Conservation (phyloP, 2,888 invertebrate species). For the Drosophila affinis region DNA sequence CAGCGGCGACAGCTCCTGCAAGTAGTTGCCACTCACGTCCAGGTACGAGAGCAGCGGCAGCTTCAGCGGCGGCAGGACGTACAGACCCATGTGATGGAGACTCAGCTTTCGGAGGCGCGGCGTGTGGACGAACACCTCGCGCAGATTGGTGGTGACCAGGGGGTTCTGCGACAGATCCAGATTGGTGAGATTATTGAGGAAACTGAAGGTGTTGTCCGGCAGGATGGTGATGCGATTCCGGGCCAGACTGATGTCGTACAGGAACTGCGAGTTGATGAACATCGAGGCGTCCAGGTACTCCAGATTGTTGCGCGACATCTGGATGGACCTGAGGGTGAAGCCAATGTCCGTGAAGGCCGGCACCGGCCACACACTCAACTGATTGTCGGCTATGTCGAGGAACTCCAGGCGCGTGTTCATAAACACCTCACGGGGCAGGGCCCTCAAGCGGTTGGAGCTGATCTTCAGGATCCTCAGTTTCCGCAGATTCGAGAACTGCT, state of each 20-base stretch:
- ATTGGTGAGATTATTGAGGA: constrained; percentile 90
- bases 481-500: constrained; percentile 91
- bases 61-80: constrained; percentile 90
- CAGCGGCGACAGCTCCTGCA: constrained; percentile 89
- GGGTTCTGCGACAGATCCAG: constrained; percentile 92
- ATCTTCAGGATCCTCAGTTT: constrained; percentile 90
- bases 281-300: constrained; percentile 95
- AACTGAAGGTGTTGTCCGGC: constrained; percentile 94
- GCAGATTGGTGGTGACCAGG: constrained; percentile 92
- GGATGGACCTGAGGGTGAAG: constrained; percentile 90
- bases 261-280: constrained; percentile 92
- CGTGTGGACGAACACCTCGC: constrained; percentile 93
- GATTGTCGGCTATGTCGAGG: constrained; percentile 91
- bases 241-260: constrained; percentile 90
- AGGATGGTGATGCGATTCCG: constrained; percentile 92
- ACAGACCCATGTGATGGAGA: constrained; percentile 90
- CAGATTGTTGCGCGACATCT: constrained; percentile 91
- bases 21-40: constrained; percentile 91
- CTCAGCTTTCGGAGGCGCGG: constrained; percentile 91
- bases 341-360: constrained; percentile 91
- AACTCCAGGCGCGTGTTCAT: constrained; percentile 91
- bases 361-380: constrained; percentile 91
- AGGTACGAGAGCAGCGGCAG: constrained; percentile 91
- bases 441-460: constrained; percentile 89
- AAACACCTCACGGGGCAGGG: constrained; percentile 91